A percentile compares a stretch with the other conserved stretches of the same genome.
Conservation (phyloP, 2,797 vertebrate species). For the Peromyscus eremicus region DNA sequence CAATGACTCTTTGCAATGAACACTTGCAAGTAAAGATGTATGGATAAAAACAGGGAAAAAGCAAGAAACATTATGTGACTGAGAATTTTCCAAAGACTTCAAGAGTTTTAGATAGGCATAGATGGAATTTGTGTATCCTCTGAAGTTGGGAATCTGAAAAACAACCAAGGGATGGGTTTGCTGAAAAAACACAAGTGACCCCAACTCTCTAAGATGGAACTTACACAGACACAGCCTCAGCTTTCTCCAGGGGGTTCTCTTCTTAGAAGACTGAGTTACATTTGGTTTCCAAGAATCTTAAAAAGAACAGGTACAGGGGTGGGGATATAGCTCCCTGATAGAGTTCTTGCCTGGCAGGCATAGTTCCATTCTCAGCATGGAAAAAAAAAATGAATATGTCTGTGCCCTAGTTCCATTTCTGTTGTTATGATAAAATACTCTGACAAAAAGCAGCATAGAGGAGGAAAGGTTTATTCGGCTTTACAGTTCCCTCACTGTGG, state of each 20-base stretch:
- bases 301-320: not conserved
- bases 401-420: not conserved
- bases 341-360: not conserved
- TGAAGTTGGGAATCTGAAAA: conserved; percentile 58
- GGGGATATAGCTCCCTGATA: not conserved
- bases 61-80: conserved; percentile 1
- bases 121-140: conserved; percentile 1
- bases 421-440: no score
- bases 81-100: not conserved
- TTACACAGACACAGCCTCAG: not conserved
- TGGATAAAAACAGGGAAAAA: not conserved
- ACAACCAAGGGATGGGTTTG: not conserved
- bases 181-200: conserved; percentile 25
- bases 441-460: not conserved
- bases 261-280: not conserved
- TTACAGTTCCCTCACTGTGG: not conserved
- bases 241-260: not conserved
- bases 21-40: not conserved
- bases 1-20: not conserved
- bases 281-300: conserved; percentile 31
- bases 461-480: no score
- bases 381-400: not conserved
- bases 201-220: not conserved
- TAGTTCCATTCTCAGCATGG: not conserved
- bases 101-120: not conserved